Base-by-base conservation (phyloP, 2,113 vertebrate species). In the Pterophyllum scalare region DNA sequence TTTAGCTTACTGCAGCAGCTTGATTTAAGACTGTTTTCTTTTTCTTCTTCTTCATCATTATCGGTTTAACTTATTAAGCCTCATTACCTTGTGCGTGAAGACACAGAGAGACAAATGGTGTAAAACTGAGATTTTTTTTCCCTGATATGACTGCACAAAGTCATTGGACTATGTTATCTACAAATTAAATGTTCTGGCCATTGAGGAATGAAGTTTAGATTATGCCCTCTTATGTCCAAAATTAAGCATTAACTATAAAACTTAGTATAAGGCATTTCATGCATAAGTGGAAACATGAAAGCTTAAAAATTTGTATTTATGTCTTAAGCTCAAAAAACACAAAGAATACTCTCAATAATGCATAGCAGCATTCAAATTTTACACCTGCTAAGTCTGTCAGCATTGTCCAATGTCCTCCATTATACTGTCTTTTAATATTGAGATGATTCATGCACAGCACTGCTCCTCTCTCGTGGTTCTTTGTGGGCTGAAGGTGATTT, bases 11-110 rank as follows among this genome's bases (percentile, higher is more conserved):
- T 62, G 60, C 26, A 60, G 78, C 79, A 74, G 81, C 64, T 82
- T 89, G 75, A 93, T 91, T 93, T 85, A 90, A 74, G 89, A 76
- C 79, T 80, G 58, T 85, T 88, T 87, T 84, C 60, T 79, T 89
- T 92, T 86, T 75, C 52, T 79, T 75, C 52, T 79, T 83, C 83
- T 84, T 78, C 65, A 65, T 90, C 88, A 85, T 94, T 86, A 92
- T 91, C 75, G 22, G 33, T 91, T 93, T 89, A 91, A 90, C 74
- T 86, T 84, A 90, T 92, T 82, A 86, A 67, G 82, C 61, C 85
- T 90, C 87, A 87, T 89, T 88, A 82, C 64, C 57, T 84, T 85
- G 26, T 80, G 74, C 40, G 17, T 56, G 20, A 59, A 90, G 67
- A 76, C 64, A 59, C 79, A 62, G 33, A 65, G 59, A 89, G 75